These are phyloP conservation scores for Troglohyphantes excavatus DNA, from an alignment of 2,888 invertebrate species.

Conservation along the genomic window DNA sequence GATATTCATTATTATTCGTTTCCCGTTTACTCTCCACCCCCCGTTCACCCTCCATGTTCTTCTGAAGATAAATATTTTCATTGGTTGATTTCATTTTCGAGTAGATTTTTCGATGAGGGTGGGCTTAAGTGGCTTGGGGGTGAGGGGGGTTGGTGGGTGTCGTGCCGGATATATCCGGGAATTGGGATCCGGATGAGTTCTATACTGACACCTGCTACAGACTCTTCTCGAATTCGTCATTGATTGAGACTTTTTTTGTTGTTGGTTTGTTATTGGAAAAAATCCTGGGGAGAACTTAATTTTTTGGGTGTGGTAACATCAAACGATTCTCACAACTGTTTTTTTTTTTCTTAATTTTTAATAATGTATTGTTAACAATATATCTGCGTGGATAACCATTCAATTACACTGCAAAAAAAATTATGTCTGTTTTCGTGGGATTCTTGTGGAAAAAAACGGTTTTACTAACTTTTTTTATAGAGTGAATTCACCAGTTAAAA, in stretches of 20 bases:
- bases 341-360: too few relatives aligned
- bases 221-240: background rate
- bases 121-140: conserved; percentile 49
- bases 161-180: conserved; percentile 47
- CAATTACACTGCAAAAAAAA: too few relatives aligned
- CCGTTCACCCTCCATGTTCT: conserved; percentile 50
- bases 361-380: too few relatives aligned
- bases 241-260: conserved; percentile 39
- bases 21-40: conserved; percentile 41
- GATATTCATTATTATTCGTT: conserved; percentile 71
- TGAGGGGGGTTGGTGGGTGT: background rate
- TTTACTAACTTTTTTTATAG: too few relatives aligned
- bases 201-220: conserved; percentile 57
- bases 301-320: too few relatives aligned
- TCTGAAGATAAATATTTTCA: conserved; percentile 77
- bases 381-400: too few relatives aligned
- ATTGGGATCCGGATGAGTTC: conserved; percentile 60
- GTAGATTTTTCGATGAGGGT: conserved; percentile 56
- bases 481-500: too few relatives aligned
- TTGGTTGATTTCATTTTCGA: conserved; percentile 71
- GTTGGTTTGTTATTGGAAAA: background rate
- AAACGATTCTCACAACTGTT: too few relatives aligned
- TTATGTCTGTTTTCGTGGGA: too few relatives aligned
- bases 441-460: too few relatives aligned
- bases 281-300: too few relatives aligned